Evolutionary conservation across 53 echinoderm and acorn worm species (phyloP).

Genomic region (Apostichopus leukothele): DNA sequence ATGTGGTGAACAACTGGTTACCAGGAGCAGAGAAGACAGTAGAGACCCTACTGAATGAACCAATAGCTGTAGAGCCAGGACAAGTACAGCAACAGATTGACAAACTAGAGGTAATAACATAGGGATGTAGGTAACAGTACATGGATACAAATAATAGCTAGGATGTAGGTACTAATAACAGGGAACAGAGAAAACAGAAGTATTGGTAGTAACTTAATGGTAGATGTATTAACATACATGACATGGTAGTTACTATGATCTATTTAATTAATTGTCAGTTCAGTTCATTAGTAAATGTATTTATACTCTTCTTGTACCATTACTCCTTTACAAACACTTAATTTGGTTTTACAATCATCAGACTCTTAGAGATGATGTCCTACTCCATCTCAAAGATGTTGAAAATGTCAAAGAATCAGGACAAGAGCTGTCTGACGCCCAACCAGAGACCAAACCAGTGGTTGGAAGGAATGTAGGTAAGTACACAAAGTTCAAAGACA

Average conservation of each 20-base stretch:
- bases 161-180: no score
- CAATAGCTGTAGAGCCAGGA: constrained; percentile 74
- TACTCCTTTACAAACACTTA: background rate
- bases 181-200: no score
- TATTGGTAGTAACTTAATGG: no score
- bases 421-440: constrained; percentile 83
- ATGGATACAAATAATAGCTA: constrained; percentile 26
- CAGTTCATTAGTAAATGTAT: no score
- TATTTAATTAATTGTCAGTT: no score
- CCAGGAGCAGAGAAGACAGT: constrained; percentile 64
- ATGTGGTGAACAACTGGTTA: constrained; percentile 61
- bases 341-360: constrained; percentile 17
- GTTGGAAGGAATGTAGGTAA: constrained; percentile 76
- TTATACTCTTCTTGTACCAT: background rate
- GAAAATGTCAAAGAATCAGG: constrained; percentile 87
- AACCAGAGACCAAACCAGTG: constrained; percentile 77
- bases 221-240: no score
- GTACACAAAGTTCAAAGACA: background rate
- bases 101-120: constrained; percentile 55
- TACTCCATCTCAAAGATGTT: constrained; percentile 84
- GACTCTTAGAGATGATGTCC: constrained; percentile 84
- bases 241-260: no score
- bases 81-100: constrained; percentile 79
- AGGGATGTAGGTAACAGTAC: background rate
- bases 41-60: constrained; percentile 71